phyloP scores from a whole-genome alignment of 1,140 invertebrate genomes.

The Aplysia californica region DNA sequence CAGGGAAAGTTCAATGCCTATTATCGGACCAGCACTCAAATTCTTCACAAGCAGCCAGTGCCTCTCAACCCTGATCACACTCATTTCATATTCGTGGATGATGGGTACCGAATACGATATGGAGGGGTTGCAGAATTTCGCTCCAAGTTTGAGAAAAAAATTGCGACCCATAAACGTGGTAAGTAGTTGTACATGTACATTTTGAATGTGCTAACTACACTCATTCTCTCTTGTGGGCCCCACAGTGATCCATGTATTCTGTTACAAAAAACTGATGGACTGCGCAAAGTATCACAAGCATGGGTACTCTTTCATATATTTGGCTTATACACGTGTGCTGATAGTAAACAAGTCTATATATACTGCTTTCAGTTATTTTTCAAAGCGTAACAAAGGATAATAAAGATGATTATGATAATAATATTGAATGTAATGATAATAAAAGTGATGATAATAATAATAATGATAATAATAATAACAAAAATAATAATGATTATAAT shows the following conservation, averaged over 20 bases:
- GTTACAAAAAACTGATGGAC: no score
- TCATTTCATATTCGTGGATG: slow-evolving; percentile 96
- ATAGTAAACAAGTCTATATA: no score
- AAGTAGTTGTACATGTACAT: background rate
- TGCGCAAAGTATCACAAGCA: no score
- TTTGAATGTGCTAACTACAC: no score
- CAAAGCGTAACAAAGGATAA: no score
- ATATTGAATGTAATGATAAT: background rate
- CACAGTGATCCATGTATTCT: no score
- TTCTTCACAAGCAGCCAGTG: slow-evolving; percentile 57
- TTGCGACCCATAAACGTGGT: slow-evolving; percentile 22
- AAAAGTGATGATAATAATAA: background rate
- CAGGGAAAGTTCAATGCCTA: slow-evolving; percentile 54
- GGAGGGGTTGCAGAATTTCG: slow-evolving; percentile 57
- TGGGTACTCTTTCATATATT: no score
- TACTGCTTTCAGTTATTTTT: no score
- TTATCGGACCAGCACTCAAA: slow-evolving; percentile 56
- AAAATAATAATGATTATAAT: background rate
- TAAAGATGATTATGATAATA: background rate
- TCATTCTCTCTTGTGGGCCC: no score
- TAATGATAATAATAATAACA: background rate
- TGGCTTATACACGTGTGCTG: no score
- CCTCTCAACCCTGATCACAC: slow-evolving; percentile 92
- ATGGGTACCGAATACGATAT: slow-evolving; percentile 87
- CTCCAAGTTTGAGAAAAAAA: slow-evolving; percentile 57